phyloP scores from a whole-genome alignment of 2,113 vertebrate genomes.

The Chloebia gouldiae region DNA sequence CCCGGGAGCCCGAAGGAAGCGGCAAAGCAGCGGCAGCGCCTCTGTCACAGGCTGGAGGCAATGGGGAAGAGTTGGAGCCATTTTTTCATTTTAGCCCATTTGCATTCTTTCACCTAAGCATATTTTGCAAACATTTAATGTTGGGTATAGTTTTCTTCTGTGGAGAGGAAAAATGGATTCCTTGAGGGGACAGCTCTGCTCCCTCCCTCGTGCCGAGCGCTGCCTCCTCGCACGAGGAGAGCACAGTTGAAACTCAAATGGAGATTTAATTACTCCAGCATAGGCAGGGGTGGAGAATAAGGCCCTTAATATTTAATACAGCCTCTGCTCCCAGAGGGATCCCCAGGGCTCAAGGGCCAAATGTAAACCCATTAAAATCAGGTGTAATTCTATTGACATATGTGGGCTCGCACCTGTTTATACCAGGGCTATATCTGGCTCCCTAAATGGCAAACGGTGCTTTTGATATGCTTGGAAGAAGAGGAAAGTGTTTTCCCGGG shows the following conservation, averaged over 20 bases:
- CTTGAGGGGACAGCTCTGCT: background rate
- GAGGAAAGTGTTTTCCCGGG: background rate
- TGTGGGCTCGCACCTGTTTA: slow-evolving; percentile 19
- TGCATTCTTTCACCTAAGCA: background rate
- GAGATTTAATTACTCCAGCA: slow-evolving; percentile 31
- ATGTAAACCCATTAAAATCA: slow-evolving; percentile 46
- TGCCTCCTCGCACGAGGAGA: background rate
- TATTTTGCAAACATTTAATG: background rate
- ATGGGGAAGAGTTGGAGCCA: background rate
- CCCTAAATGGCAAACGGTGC: background rate
- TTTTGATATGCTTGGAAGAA: background rate
- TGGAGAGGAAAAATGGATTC: background rate
- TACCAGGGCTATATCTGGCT: background rate
- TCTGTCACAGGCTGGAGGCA: background rate
- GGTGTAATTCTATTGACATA: slow-evolving; percentile 50
- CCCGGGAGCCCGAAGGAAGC: background rate
- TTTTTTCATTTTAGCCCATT: background rate
- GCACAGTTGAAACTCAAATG: background rate
- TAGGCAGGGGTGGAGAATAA: slow-evolving; percentile 44
- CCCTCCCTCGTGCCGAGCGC: background rate
- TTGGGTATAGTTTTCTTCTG: background rate
- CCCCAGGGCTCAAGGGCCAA: slow-evolving; percentile 29
- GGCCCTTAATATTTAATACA: slow-evolving; percentile 63
- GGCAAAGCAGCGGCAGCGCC: accelerated
- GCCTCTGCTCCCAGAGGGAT: slow-evolving; percentile 20